These are phyloP conservation scores for Clinocottus analis DNA, from an alignment of 2,113 vertebrate species.

Conservation along the genomic window DNA sequence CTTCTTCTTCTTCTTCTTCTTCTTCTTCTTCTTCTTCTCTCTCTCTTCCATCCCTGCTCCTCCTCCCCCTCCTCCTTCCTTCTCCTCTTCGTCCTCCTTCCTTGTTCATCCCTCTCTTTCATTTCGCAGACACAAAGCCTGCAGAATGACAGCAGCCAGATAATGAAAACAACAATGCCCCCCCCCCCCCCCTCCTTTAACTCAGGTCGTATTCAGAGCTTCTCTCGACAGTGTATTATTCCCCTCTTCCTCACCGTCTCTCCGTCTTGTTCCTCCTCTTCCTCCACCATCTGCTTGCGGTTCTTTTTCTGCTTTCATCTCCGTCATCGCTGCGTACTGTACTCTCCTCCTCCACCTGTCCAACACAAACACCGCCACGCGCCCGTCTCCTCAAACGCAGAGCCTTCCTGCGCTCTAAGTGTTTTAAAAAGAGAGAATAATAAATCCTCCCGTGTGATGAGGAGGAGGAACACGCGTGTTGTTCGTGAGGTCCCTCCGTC, in stretches of 20 bases:
- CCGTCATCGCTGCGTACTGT: conserved; percentile 79
- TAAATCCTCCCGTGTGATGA: conserved; percentile 63
- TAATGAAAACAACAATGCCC: conserved; percentile 99
- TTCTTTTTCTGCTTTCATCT: conserved; percentile 85
- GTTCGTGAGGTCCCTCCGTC: conserved; percentile 65
- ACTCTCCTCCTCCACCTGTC: conserved; percentile 72
- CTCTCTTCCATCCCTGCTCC: conserved; percentile 72
- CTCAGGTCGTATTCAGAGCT: conserved; percentile 93
- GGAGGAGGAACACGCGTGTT: conserved; percentile 63
- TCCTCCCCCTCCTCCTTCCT: conserved; percentile 66
- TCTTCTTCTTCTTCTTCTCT: conserved; percentile 27
- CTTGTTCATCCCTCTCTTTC: conserved; percentile 88
- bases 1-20: conserved; percentile 61
- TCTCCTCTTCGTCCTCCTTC: conserved; percentile 70
- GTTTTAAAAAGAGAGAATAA: too few species aligned
- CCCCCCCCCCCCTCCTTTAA: conserved; percentile 85
- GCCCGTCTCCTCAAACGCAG: too few species aligned
- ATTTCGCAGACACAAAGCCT: conserved; percentile 96
- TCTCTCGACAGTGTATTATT: conserved; percentile 77
- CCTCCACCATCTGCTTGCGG: conserved; percentile 91
- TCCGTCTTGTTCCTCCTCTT: conserved; percentile 58
- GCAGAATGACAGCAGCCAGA: conserved; percentile 98
- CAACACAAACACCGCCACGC: conserved; percentile 52
- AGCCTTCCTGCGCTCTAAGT: too few species aligned
- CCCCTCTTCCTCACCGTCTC: conserved; percentile 42